Percentiles rank a stretch among this genome's conserved stretches.
Evolutionary conservation across 2,113 vertebrate species (phyloP).

Genomic region (Ia io): DNA sequence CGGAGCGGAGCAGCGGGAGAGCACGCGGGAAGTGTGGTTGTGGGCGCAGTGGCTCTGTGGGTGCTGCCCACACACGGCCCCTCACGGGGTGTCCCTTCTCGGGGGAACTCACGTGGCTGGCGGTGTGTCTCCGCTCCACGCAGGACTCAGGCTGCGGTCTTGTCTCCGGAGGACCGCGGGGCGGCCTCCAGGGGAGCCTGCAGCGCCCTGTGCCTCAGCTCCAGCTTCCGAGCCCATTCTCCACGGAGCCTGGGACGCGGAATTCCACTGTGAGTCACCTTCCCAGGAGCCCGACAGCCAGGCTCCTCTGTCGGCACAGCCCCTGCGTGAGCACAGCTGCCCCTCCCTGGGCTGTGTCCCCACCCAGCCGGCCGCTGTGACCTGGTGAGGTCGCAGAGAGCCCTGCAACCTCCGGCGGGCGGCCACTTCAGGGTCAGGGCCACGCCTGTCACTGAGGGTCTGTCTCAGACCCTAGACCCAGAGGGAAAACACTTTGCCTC

Average conservation of each 20-base stretch:
- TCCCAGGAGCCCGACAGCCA: accelerated
- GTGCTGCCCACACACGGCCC: neutral
- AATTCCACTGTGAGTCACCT: neutral
- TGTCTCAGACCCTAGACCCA: neutral
- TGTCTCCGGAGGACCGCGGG: accelerated
- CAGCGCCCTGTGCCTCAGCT: neutral
- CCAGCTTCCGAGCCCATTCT: slow-evolving; percentile 10
- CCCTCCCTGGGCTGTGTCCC: neutral
- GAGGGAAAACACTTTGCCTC: neutral
- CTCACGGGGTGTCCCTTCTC: no score
- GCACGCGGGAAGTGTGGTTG: neutral
- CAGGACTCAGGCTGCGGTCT: accelerated
- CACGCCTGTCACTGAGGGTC: neutral
- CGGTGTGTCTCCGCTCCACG: accelerated
- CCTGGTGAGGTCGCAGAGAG: neutral
- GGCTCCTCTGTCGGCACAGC: neutral
- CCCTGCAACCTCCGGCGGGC: neutral
- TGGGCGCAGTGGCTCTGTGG: neutral
- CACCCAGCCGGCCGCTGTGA: neutral
- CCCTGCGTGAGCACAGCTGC: neutral
- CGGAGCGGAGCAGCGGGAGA: accelerated
- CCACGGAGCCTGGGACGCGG: neutral
- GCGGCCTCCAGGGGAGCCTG: accelerated
- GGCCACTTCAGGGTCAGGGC: no score
- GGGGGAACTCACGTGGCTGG: neutral